Evolutionary conservation across 2,797 vertebrate genomes (phyloP), one percentile per base, ranked within the genome.

Genomic region (Acanthopagrus latus): DNA sequence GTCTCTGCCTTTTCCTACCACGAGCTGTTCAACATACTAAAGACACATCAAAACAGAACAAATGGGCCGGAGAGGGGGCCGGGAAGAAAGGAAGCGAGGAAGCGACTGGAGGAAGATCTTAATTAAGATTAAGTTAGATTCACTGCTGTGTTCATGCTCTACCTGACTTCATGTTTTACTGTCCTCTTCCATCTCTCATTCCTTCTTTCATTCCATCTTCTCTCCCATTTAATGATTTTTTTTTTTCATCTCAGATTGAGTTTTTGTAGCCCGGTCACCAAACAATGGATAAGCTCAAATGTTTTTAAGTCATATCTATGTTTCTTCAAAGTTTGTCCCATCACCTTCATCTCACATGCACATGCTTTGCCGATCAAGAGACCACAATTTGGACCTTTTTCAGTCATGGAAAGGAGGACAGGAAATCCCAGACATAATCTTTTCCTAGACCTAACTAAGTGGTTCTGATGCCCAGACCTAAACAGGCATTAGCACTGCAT

Each of bases 101-200:
- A 47, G 38, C 54, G 59, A 78, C 52, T 82, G 66, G 64, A 77
- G 67, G 58, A 50, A 84, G 80, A 89, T 88, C 74, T 83, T 85
- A 86, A 88, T 90, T 90, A 86, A 82, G 85, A 90, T 87, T 63
- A 46, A 65, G 33, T 10, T 58, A 12, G 76, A 78, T 74, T 70
- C 77, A 73, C 47, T 71, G 72, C 77, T 77, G 66, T 25, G 72
- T 75, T 71, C 60, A 48, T 69, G 55, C 57, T 50, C 58, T 1
- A 27, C 76, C 57, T 23, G 71, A 77, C 66, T 79, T n/a, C 56
- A 46, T 64, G 55, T 48, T 16, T 69, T 29, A 16, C 33, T 68
- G 17, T n/a, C 38, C 29, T 21, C 70, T 74, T 55, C 48, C 9
- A 56, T 52, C 38, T 21, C 10, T 57, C 33, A 21, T 12, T 47